Conservation (phyloP, 1,140 invertebrate genomes). For the Brachystomella parvula region DNA sequence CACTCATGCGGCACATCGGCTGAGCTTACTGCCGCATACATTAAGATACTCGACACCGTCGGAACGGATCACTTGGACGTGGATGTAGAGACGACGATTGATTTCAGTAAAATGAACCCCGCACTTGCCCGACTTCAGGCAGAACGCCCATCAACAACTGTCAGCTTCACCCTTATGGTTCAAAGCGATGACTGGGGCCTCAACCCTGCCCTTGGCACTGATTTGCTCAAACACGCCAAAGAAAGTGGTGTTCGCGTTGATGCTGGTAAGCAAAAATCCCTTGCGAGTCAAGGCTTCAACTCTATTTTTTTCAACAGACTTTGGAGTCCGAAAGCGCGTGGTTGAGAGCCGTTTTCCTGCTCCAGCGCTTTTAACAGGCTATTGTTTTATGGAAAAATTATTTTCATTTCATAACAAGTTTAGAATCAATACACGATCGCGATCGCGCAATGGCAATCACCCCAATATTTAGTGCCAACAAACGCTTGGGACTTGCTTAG, state of each 20-base stretch:
- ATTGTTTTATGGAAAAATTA: too few species aligned
- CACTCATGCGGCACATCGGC: conserved; percentile 26
- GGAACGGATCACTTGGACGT: conserved; percentile 38
- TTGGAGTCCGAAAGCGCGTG: too few species aligned
- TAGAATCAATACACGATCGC: too few species aligned
- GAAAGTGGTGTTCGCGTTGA: conserved; percentile 36
- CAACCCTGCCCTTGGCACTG: conserved; percentile 35
- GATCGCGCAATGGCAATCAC: too few species aligned
- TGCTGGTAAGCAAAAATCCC: conserved; percentile 28
- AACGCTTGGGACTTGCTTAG: too few species aligned
- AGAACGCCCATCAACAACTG: conserved; percentile 30
- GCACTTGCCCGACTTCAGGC: conserved; percentile 35
- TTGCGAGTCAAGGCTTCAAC: too few species aligned
- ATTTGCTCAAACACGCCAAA: conserved; percentile 34
- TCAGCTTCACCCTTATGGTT: conserved; percentile 31
- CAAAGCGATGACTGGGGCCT: conserved; percentile 39
- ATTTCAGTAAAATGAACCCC: conserved; percentile 32
- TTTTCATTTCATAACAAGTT: too few species aligned
- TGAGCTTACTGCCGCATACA: conserved; percentile 32
- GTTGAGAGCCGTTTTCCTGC: too few species aligned
- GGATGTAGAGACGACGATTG: conserved; percentile 39
- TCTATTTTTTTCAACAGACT: too few species aligned
- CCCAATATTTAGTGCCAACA: too few species aligned
- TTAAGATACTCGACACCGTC: conserved; percentile 32
- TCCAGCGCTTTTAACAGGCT: too few species aligned